These are phyloP conservation scores for Bimastos eiseni DNA, from an alignment of 2,888 invertebrate species.

Conservation along the genomic window DNA sequence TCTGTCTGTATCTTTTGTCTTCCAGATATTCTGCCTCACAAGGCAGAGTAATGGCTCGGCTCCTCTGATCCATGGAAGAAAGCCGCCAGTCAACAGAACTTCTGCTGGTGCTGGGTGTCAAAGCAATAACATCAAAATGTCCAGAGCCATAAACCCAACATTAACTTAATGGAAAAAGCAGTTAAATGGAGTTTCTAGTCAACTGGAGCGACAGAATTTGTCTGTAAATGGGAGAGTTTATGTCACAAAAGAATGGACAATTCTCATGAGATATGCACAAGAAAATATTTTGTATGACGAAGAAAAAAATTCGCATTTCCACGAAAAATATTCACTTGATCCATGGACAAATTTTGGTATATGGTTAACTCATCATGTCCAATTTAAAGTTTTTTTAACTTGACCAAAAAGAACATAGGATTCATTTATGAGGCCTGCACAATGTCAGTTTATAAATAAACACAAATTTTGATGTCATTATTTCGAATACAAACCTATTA, in stretches of 20 bases:
- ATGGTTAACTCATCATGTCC: not conserved
- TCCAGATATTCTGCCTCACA: not conserved
- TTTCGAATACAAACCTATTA: not conserved
- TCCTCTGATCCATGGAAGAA: conserved; percentile 10
- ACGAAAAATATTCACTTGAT: not conserved
- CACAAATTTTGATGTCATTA: not conserved
- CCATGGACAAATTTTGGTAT: not conserved
- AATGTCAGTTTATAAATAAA: not conserved
- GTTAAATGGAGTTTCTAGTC: not conserved
- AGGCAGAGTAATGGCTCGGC: not conserved
- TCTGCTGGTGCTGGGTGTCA: not conserved
- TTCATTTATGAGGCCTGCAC: not conserved
- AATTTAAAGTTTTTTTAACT: not conserved
- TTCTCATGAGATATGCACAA: not conserved
- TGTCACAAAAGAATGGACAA: not conserved
- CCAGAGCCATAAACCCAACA: not conserved
- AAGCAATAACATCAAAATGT: not conserved
- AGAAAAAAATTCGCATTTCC: not conserved
- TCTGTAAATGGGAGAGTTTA: not conserved
- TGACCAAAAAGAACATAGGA: not conserved
- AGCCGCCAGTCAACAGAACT: not conserved
- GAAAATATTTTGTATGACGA: not conserved
- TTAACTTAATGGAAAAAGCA: not conserved
- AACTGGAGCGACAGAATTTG: not conserved
- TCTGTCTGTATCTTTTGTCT: not conserved